Base-by-base conservation (phyloP, 64 coral and sea anemone species). In the Montipora cactus region DNA sequence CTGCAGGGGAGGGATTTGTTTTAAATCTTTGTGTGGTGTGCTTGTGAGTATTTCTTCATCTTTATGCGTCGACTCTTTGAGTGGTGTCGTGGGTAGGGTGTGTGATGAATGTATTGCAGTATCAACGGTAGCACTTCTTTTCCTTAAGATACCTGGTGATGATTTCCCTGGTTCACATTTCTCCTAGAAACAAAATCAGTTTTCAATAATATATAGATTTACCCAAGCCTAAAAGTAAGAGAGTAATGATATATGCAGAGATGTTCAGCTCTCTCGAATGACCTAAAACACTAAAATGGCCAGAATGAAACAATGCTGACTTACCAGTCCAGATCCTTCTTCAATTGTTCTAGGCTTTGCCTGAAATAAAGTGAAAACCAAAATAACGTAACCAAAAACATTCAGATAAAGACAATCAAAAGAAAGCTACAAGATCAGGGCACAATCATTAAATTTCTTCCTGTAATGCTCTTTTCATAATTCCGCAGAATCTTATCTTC, bases 61-160 rank as follows among this genome's bases (percentile, higher is more conserved):
- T 23, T 90, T 90, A 3, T 51, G 59, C 4, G 84, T 23, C 9
- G 50, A 55, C 52, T 94, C 92, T 68, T 51, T 86, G 14, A 97
- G 83, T 22, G 95, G 89, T 46, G 92, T 91, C 69, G 91, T 88
- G 8, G 92, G 92, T 49, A 84, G 78, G 1, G 89, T 94, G 16
- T 58, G 52, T 37, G 70, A 20, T 62, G 45, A 72, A 15, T 75
- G 66, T 79, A 64, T 18, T 83, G 88, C 11, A 51, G 12, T 76
- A 67, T 86, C 81, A 76, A 94, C 44, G 52, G 93, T 92, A 57
- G 79, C 86, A 79, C 94, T 89, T 8, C 89, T 94, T 8, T 89
- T 89, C 61, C 95, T 94, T 51, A 79, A 51, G 4, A 53, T 64
- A 79, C 79, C 80, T 6, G 84, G 77, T 44, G 89, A 91, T 53